Evolutionary conservation across 2,113 vertebrate species (phyloP).

Genomic region (Morone chrysops): DNA sequence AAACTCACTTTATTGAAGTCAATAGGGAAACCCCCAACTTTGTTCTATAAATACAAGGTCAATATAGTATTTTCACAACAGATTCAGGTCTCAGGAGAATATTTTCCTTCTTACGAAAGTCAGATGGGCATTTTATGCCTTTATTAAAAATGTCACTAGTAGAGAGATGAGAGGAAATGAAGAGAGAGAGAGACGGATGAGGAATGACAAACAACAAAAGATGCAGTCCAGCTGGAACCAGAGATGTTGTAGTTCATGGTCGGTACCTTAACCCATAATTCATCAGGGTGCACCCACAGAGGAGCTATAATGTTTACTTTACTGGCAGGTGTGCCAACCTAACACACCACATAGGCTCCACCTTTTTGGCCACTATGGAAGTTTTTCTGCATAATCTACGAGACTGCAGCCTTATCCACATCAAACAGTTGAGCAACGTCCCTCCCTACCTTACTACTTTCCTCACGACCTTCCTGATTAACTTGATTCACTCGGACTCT

Average conservation of each 20-base stretch:
- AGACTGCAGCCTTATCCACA: neutral
- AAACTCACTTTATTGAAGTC: neutral
- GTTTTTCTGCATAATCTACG: neutral
- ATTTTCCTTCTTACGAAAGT: neutral
- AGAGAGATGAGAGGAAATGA: too few relatives aligned
- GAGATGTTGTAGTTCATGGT: neutral
- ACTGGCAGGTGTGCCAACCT: neutral
- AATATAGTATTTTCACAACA: neutral
- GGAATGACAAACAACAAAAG: neutral
- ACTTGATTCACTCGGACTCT: neutral
- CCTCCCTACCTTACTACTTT: neutral
- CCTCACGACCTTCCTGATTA: neutral
- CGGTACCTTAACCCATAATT: neutral
- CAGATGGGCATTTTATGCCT: neutral
- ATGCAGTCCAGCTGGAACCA: neutral
- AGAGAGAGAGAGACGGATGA: neutral
- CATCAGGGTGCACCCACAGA: neutral
- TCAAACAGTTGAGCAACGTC: neutral
- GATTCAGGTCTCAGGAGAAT: neutral
- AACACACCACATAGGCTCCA: neutral
- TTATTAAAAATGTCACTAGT: neutral
- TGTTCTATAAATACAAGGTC: neutral
- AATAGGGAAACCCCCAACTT: neutral
- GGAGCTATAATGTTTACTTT: neutral
- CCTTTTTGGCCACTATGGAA: neutral